Evolutionary conservation across 2,113 vertebrate species (phyloP).

Genomic region (Morone chrysops): DNA sequence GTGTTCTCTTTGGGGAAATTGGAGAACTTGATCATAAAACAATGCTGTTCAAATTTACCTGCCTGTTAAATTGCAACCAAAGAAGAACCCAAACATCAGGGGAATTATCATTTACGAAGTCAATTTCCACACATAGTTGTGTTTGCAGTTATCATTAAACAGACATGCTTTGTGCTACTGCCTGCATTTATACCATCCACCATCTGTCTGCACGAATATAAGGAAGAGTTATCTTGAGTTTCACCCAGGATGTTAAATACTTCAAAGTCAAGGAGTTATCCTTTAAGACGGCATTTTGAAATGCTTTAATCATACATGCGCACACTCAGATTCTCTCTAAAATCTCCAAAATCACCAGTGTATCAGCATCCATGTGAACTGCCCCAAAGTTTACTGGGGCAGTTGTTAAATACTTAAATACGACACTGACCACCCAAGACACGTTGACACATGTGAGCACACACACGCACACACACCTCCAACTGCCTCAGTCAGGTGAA

Average conservation of each 20-base stretch:
- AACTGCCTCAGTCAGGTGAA: slow-evolving; percentile 22
- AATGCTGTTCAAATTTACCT: slow-evolving; percentile 36
- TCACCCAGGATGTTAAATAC: slow-evolving; percentile 14
- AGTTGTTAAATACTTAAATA: slow-evolving; percentile 60
- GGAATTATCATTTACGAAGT: slow-evolving; percentile 17
- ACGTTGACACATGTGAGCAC: not conserved
- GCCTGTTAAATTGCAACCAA: slow-evolving; percentile 20
- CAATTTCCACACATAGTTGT: slow-evolving; percentile 23
- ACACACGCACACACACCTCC: slow-evolving; percentile 7
- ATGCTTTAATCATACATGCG: slow-evolving; percentile 22
- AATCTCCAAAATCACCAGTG: slow-evolving; percentile 26
- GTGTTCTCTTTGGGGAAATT: slow-evolving; percentile 56
- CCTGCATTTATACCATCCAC: slow-evolving; percentile 23
- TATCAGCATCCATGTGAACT: slow-evolving; percentile 14
- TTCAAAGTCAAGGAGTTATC: slow-evolving; percentile 15
- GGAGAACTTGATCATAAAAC: slow-evolving; percentile 56
- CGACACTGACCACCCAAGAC: slow-evolving; percentile 45
- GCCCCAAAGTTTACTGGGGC: slow-evolving; percentile 60
- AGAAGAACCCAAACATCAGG: not conserved
- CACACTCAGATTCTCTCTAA: slow-evolving; percentile 14
- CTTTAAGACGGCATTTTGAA: slow-evolving; percentile 7
- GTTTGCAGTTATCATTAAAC: slow-evolving; percentile 49
- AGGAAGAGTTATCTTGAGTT: slow-evolving; percentile 26
- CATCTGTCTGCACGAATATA: slow-evolving; percentile 45
- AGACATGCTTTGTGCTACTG: slow-evolving; percentile 31